These are phyloP conservation scores for Gastracanthus pulcherrimus DNA, from an alignment of 2,888 invertebrate species.

Conservation along the genomic window DNA sequence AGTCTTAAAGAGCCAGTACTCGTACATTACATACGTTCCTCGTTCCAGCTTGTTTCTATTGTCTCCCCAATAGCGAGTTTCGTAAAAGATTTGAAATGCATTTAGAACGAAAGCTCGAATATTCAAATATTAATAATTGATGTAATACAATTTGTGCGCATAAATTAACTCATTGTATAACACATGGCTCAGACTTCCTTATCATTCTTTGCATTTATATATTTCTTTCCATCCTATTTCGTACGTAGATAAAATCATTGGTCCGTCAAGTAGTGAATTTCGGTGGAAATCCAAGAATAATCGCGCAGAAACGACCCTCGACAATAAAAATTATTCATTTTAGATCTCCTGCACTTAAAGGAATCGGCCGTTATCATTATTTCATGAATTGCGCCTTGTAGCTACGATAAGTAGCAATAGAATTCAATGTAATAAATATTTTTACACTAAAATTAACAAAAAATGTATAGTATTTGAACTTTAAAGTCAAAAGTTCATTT, in stretches of 20 bases:
- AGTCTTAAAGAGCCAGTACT: conserved; percentile 33
- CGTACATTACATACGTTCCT: conserved; percentile 19
- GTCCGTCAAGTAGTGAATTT: conserved; percentile 30
- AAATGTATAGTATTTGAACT: background rate
- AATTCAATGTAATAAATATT: background rate
- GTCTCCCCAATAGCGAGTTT: conserved; percentile 14
- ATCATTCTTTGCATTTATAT: conserved; percentile 54
- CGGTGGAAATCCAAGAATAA: conserved; percentile 4
- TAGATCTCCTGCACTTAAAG: conserved; percentile 16
- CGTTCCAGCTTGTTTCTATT: conserved; percentile 27
- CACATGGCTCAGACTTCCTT: conserved; percentile 39
- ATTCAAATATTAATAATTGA: conserved; percentile 40
- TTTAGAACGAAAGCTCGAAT: conserved; percentile 37
- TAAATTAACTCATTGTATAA: conserved; percentile 36
- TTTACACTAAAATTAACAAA: background rate
- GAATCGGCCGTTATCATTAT: conserved; percentile 19
- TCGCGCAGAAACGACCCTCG: conserved; percentile 20
- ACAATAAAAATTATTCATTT: conserved; percentile 10
- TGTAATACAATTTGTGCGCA: conserved; percentile 27
- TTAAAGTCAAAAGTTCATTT: background rate
- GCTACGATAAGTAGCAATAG: background rate
- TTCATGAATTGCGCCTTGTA: background rate
- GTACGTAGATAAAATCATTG: conserved; percentile 31
- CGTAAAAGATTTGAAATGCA: conserved; percentile 42
- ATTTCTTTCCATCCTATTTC: conserved; percentile 40